Evolutionary conservation across 2,888 invertebrate species (phyloP).

Genomic region (Eupithecia pulchellata): DNA sequence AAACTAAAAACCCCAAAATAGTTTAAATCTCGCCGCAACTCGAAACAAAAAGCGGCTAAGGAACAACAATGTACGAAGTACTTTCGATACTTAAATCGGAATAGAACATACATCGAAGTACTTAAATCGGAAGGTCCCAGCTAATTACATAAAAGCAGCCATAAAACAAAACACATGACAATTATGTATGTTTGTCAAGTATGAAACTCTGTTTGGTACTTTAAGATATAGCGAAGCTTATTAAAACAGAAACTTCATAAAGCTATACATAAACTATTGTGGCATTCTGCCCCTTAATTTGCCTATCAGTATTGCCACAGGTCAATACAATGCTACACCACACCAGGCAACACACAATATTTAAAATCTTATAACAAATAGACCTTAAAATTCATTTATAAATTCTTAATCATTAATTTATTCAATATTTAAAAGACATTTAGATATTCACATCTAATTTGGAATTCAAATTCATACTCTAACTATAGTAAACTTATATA

Average conservation of each 20-base stretch:
- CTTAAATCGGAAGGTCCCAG: not conserved
- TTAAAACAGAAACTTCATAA: conserved; percentile 1
- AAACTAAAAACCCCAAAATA: no score
- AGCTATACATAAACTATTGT: conserved; percentile 22
- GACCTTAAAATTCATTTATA: not conserved
- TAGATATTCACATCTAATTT: not conserved
- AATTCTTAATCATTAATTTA: not conserved
- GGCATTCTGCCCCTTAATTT: conserved; percentile 24
- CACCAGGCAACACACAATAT: not conserved
- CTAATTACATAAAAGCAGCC: not conserved
- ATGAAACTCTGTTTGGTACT: not conserved
- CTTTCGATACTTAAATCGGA: no score
- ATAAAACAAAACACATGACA: not conserved
- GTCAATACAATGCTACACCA: not conserved
- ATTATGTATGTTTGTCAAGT: not conserved
- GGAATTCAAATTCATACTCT: not conserved
- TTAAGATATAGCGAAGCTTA: not conserved
- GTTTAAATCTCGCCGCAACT: no score
- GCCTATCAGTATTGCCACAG: not conserved
- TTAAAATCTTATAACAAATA: not conserved
- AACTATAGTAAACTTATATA: conserved; percentile 3
- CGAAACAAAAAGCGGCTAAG: not conserved
- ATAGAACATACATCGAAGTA: not conserved
- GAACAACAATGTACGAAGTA: not conserved
- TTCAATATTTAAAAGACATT: not conserved